Base-by-base conservation (phyloP, 2,888 invertebrate species). In the Scaptomyza reducta region DNA sequence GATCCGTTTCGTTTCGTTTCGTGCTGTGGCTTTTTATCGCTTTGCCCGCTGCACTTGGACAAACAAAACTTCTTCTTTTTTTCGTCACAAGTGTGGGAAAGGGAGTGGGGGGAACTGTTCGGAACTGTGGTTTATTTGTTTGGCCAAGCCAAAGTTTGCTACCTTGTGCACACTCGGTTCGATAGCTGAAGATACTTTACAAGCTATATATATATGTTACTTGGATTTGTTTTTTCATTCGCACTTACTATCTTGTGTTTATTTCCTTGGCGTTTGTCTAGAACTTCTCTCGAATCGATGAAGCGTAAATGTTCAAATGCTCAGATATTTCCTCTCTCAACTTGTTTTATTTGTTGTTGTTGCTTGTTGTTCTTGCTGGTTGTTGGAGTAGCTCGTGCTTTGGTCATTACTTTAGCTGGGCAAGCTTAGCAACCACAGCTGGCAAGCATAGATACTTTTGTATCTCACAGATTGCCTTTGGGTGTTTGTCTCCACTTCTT, bases 271-370 rank as follows among this genome's bases (percentile, higher is more conserved):
- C 38, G n/a, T 31, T 18, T 2, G 1, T 9, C n/a, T 18, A 33
- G 18, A 31, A 33, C 49, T 45, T 45, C 14, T 45, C n/a, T 44
- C 44, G 5, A 88, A 79, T 89, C 89, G 87, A 89, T 87, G 89
- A 88, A 89, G 89, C 87, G 88, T 84, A 81, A 89, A 88, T 78
- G 89, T 81, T 80, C 88, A 87, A 87, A 89, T 80, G 80, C 83
- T 79, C 61, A 72, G 76, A 78, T 88, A 85, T 87, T 76, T 74
- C 69, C 74, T 55, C 63, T 60, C 22, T 60, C 78, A 31, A 58
- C 29, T 18, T 51, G 49, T 65, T 54, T 54, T 31, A 13, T 11
- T 10, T 33, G 6, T 31, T 18, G 6, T 33, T 54, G n/a, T 11
- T 46, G 22, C 27, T 27, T 41, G 13, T 27, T 16, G 18, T 31